phyloP scores from a whole-genome alignment of 2,888 invertebrate species.

The Pterobdella sp. region DNA sequence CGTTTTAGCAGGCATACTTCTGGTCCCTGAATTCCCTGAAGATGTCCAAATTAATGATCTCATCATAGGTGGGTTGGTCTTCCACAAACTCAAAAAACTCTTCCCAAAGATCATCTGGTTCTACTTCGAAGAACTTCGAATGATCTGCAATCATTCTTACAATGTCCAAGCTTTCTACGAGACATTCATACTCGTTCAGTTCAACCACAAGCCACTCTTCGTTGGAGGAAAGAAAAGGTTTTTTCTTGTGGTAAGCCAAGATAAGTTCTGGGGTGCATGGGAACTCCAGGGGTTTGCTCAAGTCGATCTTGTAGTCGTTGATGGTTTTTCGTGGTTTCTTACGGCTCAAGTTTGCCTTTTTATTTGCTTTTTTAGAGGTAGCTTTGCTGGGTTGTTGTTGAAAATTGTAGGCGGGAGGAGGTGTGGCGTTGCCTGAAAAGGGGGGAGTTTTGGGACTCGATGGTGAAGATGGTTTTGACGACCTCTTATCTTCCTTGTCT shows the following conservation, averaged over 20 bases:
- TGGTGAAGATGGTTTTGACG: neutral
- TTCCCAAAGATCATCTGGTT: conserved; percentile 38
- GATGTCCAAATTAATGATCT: conserved; percentile 39
- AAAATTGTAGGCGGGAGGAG: neutral
- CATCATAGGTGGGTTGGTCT: conserved; percentile 38
- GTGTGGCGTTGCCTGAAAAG: neutral
- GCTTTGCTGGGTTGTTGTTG: conserved; percentile 10
- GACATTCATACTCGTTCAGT: conserved; percentile 39
- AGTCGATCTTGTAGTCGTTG: conserved; percentile 25
- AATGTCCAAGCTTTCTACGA: conserved; percentile 37
- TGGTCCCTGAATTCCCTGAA: conserved; percentile 40
- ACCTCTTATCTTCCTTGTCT: conserved; percentile 10
- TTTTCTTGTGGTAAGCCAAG: conserved; percentile 38
- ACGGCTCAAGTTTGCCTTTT: neutral
- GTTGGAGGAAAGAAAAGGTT: conserved; percentile 36
- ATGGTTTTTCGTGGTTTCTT: neutral
- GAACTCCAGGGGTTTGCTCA: conserved; percentile 34
- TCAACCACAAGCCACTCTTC: conserved; percentile 40
- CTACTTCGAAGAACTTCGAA: conserved; percentile 40
- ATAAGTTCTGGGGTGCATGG: conserved; percentile 38
- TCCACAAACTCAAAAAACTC: conserved; percentile 40
- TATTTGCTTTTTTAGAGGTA: conserved; percentile 25
- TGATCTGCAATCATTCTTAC: conserved; percentile 37
- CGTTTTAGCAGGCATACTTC: conserved; percentile 36
- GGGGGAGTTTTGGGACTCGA: neutral